Conservation (phyloP, 2,113 vertebrate genomes). For the Irena cyanogastra region DNA sequence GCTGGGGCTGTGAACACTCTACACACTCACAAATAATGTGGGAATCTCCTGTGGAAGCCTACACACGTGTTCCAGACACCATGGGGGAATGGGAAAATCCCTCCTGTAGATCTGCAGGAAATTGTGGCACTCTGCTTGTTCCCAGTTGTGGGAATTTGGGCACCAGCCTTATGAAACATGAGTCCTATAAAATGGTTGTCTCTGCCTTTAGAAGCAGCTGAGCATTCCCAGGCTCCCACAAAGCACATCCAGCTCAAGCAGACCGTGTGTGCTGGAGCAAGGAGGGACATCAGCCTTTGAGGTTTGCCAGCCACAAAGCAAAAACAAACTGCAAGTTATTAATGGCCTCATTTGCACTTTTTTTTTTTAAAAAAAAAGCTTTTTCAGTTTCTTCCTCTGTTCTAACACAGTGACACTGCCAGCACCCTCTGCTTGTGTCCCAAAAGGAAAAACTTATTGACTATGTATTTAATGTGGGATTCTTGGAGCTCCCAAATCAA, state of each 20-base stretch:
- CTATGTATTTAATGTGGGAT: not conserved
- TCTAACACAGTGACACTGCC: not conserved
- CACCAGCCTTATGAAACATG: not conserved
- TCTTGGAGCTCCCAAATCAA: not conserved
- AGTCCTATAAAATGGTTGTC: not conserved
- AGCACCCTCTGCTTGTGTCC: not conserved
- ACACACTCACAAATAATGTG: not conserved
- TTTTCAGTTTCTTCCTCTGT: not conserved
- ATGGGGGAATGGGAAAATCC: not conserved
- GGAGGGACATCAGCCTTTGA: not conserved
- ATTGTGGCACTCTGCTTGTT: not conserved
- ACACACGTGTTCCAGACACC: not conserved
- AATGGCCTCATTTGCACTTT: not conserved
- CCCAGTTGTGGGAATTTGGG: not conserved
- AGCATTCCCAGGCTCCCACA: not conserved
- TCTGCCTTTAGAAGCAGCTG: not conserved
- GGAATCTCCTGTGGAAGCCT: not conserved
- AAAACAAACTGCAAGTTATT: not conserved
- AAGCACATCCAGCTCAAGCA: not conserved
- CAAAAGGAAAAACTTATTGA: not conserved
- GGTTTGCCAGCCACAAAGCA: not conserved
- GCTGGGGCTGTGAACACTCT: not conserved
- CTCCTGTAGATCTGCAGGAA: not conserved
- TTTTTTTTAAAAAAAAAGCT: not conserved
- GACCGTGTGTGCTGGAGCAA: fast-evolving